Base-by-base conservation (phyloP, 2,113 vertebrate genomes). In the Phainopepla nitens region DNA sequence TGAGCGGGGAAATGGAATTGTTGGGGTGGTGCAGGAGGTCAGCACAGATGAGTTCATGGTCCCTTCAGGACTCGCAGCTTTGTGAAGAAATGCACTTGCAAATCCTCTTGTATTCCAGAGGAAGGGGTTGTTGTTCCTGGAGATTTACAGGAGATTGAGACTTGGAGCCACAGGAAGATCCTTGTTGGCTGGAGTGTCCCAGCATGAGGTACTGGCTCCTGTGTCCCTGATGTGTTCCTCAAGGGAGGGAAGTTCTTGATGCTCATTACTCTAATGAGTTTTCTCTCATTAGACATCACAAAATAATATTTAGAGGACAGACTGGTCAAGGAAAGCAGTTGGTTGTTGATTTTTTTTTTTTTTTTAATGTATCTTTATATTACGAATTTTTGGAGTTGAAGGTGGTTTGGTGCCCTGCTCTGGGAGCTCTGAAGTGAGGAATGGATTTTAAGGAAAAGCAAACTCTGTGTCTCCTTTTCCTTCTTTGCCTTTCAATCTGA, bases 211-310 rank as follows among this genome's bases (percentile, higher is more conserved):
- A 39, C 13, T 70, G 92, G 45, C 50, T 69, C 44, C 36, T 4
- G 15, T 8, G 64, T 27, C 53, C 57, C 35, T 14, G 0, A 1
- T 2, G 15, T 1, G 1, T 1, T 36, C 50, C 7, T 47, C 50
- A 6, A 1, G 58, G 70, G 35, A 62, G 13, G 16, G 62, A 39
- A 69, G 54, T 7, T 3, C 31, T 29, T 19, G 9, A 1, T 66
- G 41, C 51, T 82, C 9, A 0, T 51, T 33, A 22, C 6, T 19
- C 35, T 65, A 33, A 21, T 0, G 33, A 33, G 14, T 18, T 58
- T 41, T n/a, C 31, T 54, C 27, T 64, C 24, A 8, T 47, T 44
- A 15, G 17, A 56, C 19, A 22, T 15, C 10, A 8, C 5, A 53
- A 45, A 25, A 64, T 28, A 33, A 7, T 12, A 14, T 18, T 64